Evolutionary conservation across 2,888 invertebrate species (phyloP), one percentile per base, ranked within the genome.

Genomic region (Cotesia congregata): DNA sequence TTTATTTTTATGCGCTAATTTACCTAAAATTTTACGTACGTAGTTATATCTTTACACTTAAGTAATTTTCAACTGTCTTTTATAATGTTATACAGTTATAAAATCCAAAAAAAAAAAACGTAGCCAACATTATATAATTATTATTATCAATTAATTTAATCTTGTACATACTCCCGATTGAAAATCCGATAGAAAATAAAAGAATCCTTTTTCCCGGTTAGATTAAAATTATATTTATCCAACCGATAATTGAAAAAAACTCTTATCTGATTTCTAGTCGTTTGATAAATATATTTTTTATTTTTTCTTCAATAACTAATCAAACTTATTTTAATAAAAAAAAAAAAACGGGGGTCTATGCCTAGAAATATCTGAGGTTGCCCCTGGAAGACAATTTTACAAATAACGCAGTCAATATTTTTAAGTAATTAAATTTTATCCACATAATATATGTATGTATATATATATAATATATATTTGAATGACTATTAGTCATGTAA

Each of bases 51-150:
- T 6, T 50, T 61, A 64, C 65, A 77, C 65, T 74, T 70, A 82
- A 80, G 81, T 80, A 83, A 84, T 79, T 80, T 41, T 40, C 68
- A 79, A 79, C 76, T 75, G 76, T 75, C 68, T 82, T 77, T 74
- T 76, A 79, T 77, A 72, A 76, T 80, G 76, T 76, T 82, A 82
- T 83, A 83, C 81, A 84, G 83, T 87, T 88, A 88, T 86, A 87
- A 88, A 88, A 88, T 88, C 83, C 85, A 80, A 82, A 84, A 30
- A 85, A 86, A 80, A 82, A 84, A 30, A 85, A 86, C 81, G 83
- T 85, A 85, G 77, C 82, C 82, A 87, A 88, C 86, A 84, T 82
- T 75, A 73, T 77, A 79, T 80, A 80, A 30, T 79, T 76, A 77
- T 62, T 77, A 79, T 77, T 75, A 76, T 30, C 3, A 30, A 30